Conservation (phyloP, 1,140 invertebrate genomes). For the Thaumatotibia leucotreta region DNA sequence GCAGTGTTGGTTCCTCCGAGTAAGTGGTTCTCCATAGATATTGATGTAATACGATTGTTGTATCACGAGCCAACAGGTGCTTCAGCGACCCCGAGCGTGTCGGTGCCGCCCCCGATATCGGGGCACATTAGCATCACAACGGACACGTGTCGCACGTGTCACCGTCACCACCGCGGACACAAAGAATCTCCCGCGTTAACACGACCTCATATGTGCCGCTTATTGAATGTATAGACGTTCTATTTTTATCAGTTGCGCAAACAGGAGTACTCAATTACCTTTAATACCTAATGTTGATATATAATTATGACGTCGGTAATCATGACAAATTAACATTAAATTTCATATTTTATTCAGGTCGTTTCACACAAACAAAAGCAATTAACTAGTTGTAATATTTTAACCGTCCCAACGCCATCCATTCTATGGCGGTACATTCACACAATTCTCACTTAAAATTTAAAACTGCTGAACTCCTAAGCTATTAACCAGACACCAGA, state of each 20-base stretch:
- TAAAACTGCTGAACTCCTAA: not conserved
- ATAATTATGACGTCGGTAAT: too few species aligned
- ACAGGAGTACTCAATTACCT: too few species aligned
- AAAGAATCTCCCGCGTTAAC: not conserved
- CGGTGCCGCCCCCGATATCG: not conserved
- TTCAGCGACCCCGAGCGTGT: not conserved
- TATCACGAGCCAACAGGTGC: not conserved
- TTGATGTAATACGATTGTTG: too few species aligned
- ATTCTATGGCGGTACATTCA: not conserved
- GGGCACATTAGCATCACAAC: conserved; percentile 3
- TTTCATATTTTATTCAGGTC: too few species aligned
- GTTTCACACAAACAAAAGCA: too few species aligned
- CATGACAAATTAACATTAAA: too few species aligned
- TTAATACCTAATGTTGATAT: too few species aligned
- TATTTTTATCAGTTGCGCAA: too few species aligned
- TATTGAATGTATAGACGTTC: too few species aligned
- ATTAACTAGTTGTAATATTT: too few species aligned
- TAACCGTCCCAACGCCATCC: too few species aligned
- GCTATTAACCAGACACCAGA: not conserved
- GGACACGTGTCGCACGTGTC: conserved; percentile 1
- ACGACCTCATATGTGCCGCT: not conserved
- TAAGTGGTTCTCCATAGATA: not conserved
- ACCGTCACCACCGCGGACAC: not conserved
- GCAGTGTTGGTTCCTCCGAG: too few species aligned
- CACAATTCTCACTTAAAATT: not conserved